These are phyloP conservation scores for Pyrrhura leucotis DNA, from an alignment of 2,797 vertebrate species.

Conservation along the genomic window DNA sequence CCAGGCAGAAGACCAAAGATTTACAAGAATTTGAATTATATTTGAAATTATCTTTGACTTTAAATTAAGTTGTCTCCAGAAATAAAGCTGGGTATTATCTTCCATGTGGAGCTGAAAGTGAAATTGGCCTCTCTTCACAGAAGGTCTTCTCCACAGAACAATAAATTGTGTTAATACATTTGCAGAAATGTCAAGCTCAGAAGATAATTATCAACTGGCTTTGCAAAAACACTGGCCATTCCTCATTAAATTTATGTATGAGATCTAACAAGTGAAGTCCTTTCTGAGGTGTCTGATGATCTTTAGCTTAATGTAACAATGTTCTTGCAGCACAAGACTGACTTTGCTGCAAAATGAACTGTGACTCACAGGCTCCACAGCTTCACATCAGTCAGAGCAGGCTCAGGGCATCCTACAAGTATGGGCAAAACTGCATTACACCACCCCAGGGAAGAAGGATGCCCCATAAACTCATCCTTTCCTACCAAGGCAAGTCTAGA, in stretches of 20 bases:
- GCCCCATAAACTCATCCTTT: not conserved
- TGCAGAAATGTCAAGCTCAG: conserved; percentile 35
- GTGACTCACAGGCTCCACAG: not conserved
- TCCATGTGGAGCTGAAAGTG: not conserved
- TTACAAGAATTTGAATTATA: conserved; percentile 6
- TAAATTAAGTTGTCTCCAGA: conserved; percentile 21
- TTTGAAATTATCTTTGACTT: conserved; percentile 21
- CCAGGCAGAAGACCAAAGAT: not conserved
- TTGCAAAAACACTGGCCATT: conserved; percentile 20
- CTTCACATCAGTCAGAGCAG: not conserved
- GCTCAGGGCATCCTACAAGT: not conserved
- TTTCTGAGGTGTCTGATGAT: conserved; percentile 9
- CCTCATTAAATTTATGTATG: conserved; percentile 50
- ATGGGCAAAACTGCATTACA: not conserved
- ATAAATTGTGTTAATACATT: conserved; percentile 45
- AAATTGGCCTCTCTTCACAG: conserved; percentile 5
- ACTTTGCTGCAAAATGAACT: not conserved
- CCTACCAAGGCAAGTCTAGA: not conserved
- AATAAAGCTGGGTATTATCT: conserved; percentile 8
- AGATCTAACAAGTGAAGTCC: not conserved
- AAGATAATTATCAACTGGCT: conserved; percentile 53
- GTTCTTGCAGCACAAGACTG: not conserved
- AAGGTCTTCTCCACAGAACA: conserved; percentile 19
- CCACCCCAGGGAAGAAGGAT: not conserved
- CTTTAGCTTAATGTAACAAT: not conserved